Evolutionary conservation across 2,888 invertebrate genomes (phyloP), one percentile per base, ranked within the genome.

Genomic region (Ctenicera cuprea): DNA sequence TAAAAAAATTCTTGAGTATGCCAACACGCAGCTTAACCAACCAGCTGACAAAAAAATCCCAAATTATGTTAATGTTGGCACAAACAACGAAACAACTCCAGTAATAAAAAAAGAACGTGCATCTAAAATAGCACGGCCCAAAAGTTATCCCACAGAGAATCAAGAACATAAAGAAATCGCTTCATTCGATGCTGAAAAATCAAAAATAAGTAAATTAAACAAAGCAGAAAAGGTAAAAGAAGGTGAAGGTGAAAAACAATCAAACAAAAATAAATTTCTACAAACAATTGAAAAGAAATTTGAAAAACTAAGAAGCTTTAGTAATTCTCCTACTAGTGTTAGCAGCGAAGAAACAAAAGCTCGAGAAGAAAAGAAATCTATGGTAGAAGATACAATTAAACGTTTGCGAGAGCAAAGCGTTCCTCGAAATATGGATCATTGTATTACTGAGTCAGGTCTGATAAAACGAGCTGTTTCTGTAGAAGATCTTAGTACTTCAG

Each of bases 211-310:
- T 45, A 81, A 80, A 71, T 71, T 83, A 41, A 81, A 71, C 20
- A 76, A 72, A 63, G 41, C 14, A 8, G 62, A 52, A n/a, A 71
- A 74, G 43, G 8, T 18, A 37, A 72, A 69, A 38, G 69, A 61
- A 18, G 45, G 9, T 7, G 50, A 66, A 43, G 3, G 14, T 64
- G 81, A 85, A 78, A 83, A n/a, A n/a, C n/a, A 85, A 22, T 78
- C 78, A 0, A 83, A 82, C 71, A 89, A 88, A 78, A 88, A 89
- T 78, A 90, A 89, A 74, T 88, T 95, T 78, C 87, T 95, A 45
- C 94, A 94, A 82, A 92, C 92, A 0, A 90, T 95, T 80, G 94
- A 95, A 52, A 94, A 94, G 82, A 93, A 93, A 84, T 89, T 93
- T 82, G 94, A 94, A 85, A 94, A 93, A 83, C 89, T 94, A 41